These are phyloP conservation scores for Tragelaphus strepsiceros DNA, from an alignment of 2,113 vertebrate species.

Conservation along the genomic window DNA sequence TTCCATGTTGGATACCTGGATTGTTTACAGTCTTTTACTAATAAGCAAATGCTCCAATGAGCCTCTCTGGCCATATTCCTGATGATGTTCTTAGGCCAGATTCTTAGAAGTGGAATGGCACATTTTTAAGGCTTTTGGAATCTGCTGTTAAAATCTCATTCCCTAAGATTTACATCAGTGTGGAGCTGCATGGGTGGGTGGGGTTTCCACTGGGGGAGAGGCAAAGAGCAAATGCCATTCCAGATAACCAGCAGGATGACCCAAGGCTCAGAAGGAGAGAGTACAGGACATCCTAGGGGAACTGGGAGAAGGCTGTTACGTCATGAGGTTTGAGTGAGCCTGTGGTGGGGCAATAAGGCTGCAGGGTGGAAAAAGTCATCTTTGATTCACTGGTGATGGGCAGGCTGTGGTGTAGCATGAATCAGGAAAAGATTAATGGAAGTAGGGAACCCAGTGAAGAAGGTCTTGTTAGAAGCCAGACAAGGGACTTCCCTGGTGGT, in stretches of 20 bases:
- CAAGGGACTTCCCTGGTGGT: neutral
- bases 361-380: neutral
- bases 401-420: neutral
- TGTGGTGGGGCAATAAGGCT: neutral
- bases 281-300: neutral
- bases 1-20: neutral
- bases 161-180: neutral
- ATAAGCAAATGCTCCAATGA: neutral
- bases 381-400: neutral
- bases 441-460: neutral
- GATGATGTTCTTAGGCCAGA: neutral
- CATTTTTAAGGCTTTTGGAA: neutral
- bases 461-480: neutral
- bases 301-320: neutral
- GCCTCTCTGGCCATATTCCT: neutral
- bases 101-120: neutral
- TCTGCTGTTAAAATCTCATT: neutral
- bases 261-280: neutral
- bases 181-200: neutral
- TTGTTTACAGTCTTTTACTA: neutral
- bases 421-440: neutral
- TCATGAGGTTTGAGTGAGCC: neutral
- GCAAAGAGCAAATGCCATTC: neutral
- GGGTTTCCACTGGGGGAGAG: neutral
- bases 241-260: neutral